These are phyloP conservation scores for Rutpela maculata DNA, from an alignment of 2,888 invertebrate species.

Conservation along the genomic window DNA sequence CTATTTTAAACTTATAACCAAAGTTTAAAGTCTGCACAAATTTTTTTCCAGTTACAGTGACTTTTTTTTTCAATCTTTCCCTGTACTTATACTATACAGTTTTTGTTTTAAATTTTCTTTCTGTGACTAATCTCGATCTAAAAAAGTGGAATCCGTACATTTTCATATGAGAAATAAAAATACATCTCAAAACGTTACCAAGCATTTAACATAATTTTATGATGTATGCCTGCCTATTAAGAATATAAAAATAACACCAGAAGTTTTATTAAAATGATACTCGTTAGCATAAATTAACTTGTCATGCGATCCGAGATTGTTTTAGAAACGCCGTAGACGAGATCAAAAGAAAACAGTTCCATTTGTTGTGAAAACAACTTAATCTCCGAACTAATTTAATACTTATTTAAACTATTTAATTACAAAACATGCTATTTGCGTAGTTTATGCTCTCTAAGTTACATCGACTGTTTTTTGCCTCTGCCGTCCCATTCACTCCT, in stretches of 20 bases:
- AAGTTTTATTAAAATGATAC: background rate
- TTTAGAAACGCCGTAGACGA: background rate
- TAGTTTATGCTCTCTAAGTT: slow-evolving; percentile 30
- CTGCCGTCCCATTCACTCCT: slow-evolving; percentile 42
- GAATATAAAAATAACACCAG: background rate
- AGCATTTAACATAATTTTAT: background rate
- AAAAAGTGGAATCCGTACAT: background rate
- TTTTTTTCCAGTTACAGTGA: too few species aligned
- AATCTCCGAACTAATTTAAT: slow-evolving; percentile 26
- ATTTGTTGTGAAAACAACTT: slow-evolving; percentile 34
- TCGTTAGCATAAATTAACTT: slow-evolving; percentile 5
- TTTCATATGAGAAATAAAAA: background rate
- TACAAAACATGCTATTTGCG: slow-evolving; percentile 32
- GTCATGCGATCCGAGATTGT: slow-evolving; percentile 4
- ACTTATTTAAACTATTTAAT: slow-evolving; percentile 31
- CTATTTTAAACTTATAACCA: too few species aligned
- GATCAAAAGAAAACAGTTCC: slow-evolving; percentile 15
- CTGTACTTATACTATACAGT: too few species aligned
- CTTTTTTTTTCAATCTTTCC: too few species aligned
- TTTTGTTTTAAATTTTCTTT: too few species aligned
- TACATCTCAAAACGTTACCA: background rate
- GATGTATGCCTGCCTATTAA: background rate
- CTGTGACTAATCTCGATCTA: background rate
- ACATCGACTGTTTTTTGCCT: slow-evolving; percentile 14
- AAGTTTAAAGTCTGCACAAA: too few species aligned